Percentiles rank a stretch among this genome's conserved stretches.
Conservation (phyloP, 2,797 vertebrate species). For the Pangasius mekongensis region DNA sequence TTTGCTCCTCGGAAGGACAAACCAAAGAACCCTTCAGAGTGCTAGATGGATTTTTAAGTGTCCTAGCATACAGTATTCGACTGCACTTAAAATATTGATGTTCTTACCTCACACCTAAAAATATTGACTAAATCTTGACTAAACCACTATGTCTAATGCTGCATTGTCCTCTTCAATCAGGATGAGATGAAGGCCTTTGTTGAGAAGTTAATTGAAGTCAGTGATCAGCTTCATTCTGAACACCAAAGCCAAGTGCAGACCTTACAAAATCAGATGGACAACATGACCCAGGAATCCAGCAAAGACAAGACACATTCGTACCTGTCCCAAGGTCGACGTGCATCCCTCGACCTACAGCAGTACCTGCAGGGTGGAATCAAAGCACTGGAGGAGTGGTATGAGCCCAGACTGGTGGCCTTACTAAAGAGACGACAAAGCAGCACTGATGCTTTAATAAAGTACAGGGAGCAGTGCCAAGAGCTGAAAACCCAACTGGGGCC, state of each 20-base stretch:
- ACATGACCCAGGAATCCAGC: conserved; percentile 59
- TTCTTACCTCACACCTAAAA: not conserved
- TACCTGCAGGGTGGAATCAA: conserved; percentile 83
- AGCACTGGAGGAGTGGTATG: conserved; percentile 86
- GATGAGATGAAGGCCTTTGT: conserved; percentile 76
- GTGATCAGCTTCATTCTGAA: conserved; percentile 72
- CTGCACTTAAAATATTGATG: not conserved
- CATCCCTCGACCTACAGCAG: conserved; percentile 85
- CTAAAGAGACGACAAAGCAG: conserved; percentile 82
- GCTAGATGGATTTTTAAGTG: not conserved
- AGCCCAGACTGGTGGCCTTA: conserved; percentile 85
- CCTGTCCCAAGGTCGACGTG: conserved; percentile 79
- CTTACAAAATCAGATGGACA: conserved; percentile 69
- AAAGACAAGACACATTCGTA: conserved; percentile 76
- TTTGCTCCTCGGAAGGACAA: not conserved
- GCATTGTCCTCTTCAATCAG: conserved; percentile 58
- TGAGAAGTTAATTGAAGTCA: conserved; percentile 79
- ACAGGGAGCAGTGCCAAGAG: conserved; percentile 81
- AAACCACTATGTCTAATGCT: conserved; percentile 8
- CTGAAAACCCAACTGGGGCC: conserved; percentile 82
- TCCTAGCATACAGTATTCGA: not conserved
- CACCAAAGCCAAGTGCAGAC: conserved; percentile 78
- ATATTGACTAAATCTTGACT: too few species aligned
- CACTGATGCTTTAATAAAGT: conserved; percentile 74
- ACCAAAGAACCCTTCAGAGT: not conserved